phyloP scores from a whole-genome alignment of 2,113 vertebrate genomes.

The Zingel zingel region DNA sequence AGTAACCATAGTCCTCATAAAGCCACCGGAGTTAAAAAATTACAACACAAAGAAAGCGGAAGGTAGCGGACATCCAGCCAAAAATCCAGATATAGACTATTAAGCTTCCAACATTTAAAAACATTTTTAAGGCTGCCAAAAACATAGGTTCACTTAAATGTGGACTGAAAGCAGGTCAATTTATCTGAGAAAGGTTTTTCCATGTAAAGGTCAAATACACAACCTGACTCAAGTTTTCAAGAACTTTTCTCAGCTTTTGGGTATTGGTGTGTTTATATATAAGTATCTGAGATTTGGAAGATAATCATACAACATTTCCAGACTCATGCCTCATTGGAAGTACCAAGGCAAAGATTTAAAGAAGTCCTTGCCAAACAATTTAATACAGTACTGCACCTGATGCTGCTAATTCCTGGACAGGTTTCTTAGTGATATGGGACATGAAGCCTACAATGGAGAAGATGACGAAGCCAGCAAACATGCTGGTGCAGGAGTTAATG shows the following conservation, averaged over 20 bases:
- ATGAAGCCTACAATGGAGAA: constrained; percentile 96
- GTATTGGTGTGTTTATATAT: background rate
- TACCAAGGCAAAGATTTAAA: background rate
- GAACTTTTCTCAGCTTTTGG: background rate
- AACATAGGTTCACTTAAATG: background rate
- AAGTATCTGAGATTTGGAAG: background rate
- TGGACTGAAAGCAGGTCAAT: background rate
- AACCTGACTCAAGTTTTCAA: background rate
- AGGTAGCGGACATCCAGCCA: too few relatives aligned
- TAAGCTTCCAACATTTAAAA: too few relatives aligned
- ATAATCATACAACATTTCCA: background rate
- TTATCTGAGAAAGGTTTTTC: background rate
- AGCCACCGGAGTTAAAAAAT: too few relatives aligned
- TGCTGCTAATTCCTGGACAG: constrained; percentile 89
- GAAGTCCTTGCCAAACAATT: background rate
- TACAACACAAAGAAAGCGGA: too few relatives aligned
- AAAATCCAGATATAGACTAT: too few relatives aligned
- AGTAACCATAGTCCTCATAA: too few relatives aligned
- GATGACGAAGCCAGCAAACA: constrained; percentile 93
- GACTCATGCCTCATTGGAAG: background rate
- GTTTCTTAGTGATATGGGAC: constrained; percentile 91
- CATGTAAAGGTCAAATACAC: background rate
- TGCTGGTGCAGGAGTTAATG: constrained; percentile 92
- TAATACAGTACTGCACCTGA: constrained; percentile 83
- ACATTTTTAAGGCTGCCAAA: background rate